A percentile compares a stretch with the other conserved stretches of the same genome.
phyloP scores from a whole-genome alignment of 2,888 invertebrate species.

The Himalopsyche tibetana region DNA sequence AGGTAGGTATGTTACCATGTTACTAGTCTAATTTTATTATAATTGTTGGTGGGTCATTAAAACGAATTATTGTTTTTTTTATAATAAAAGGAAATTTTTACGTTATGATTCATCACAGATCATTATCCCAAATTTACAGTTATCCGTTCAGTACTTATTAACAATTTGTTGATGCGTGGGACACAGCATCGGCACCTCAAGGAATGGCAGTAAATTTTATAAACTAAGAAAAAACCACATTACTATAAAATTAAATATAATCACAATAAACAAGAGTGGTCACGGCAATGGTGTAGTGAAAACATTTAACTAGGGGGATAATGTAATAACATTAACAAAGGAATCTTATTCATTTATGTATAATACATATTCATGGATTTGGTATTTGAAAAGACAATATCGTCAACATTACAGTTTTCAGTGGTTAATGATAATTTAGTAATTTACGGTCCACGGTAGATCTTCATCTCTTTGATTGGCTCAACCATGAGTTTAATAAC shows the following conservation, averaged over 20 bases:
- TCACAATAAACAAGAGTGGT: slow-evolving; percentile 40
- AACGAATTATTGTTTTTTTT: background rate
- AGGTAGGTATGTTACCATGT: slow-evolving; percentile 6
- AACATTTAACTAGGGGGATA: background rate
- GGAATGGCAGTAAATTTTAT: slow-evolving; percentile 22
- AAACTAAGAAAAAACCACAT: slow-evolving; percentile 36
- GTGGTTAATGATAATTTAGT: too few relatives aligned
- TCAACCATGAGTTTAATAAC: too few relatives aligned
- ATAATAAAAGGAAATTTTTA: background rate
- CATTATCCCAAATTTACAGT: slow-evolving; percentile 35
- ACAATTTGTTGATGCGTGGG: slow-evolving; percentile 17
- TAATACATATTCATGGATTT: too few relatives aligned
- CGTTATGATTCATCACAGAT: background rate
- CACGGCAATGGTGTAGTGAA: background rate
- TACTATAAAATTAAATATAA: slow-evolving; percentile 36
- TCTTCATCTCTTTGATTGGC: too few relatives aligned
- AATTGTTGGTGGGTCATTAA: background rate
- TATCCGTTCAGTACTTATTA: background rate
- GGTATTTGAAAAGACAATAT: too few relatives aligned
- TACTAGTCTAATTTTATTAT: background rate
- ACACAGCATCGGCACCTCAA: background rate
- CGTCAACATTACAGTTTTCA: too few relatives aligned
- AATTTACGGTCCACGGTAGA: too few relatives aligned
- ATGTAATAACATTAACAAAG: too few relatives aligned
- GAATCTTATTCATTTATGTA: too few relatives aligned